Evolutionary conservation across 1,140 invertebrate species (phyloP), one percentile per base, ranked within the genome.

Genomic region (Orchesella cincta): DNA sequence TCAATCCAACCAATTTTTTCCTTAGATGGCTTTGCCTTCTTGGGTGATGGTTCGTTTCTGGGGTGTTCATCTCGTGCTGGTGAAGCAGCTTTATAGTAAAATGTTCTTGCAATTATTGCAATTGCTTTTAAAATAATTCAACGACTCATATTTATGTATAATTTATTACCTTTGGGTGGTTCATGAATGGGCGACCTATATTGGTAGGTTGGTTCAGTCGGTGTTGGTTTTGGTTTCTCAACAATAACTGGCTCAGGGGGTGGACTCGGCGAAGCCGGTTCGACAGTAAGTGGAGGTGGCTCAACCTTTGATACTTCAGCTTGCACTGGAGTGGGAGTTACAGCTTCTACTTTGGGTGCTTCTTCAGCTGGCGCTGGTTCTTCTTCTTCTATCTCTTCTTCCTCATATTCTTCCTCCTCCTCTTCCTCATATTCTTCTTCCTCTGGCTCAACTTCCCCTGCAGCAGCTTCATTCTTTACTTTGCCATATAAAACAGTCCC

Each of bases 331-430:
- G 62, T 2, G 34, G 39, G 20, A 29, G 12, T n/a, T 16, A 67
- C 31, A 14, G 26, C 35, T 52, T 51, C 62, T 54, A 31, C 72
- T 67, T 29, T 33, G 1, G 18, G 26, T 26, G 35, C 76, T 33
- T 77, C 76, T 35, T 74, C 76, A 26, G 62, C 76, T 51, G 74
- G 72, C 20, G 73, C 76, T 23, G 74, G 72, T 26, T 78, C 72
- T 29, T 78, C 76, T 14, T 74, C 72, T n/a, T 73, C 76, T 16
- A 73, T 70, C 39, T 77, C 76, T 73, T 73, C 76, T 18, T 77
- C 76, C 51, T 73, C 76, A 20, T 77, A 67, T 18, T 77, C 76
- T 34, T 78, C 77, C 35, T 78, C 72, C 16, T 34, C 62, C 28
- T 29, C 62, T 28, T 29, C 71, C 23, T 8, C 62, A 18, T 33